Percentiles rank a stretch among this genome's conserved stretches.
Conservation (phyloP, 2,888 invertebrate species). For the Drosophila ustulata region DNA sequence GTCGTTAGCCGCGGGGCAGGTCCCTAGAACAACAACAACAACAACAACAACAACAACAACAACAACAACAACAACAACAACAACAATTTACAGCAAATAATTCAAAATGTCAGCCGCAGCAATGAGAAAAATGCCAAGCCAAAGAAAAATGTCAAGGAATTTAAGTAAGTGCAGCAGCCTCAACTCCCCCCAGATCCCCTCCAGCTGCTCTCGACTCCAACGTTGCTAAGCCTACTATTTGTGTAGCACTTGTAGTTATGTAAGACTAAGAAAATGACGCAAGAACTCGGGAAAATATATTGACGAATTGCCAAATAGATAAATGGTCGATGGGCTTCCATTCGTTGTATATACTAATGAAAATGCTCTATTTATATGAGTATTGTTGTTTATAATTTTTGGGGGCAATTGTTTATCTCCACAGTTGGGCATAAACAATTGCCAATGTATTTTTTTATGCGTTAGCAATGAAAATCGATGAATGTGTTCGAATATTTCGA, state of each 20-base stretch:
- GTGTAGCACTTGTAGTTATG: constrained; percentile 5
- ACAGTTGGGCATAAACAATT: constrained; percentile 45
- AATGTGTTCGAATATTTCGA: constrained; percentile 48
- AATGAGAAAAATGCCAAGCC: constrained; percentile 53
- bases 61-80: constrained; percentile 20
- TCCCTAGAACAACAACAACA: constrained; percentile 9
- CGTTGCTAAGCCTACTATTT: constrained; percentile 8
- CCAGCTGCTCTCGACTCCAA: neutral
- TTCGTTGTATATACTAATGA: neutral
- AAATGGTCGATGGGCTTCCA: neutral
- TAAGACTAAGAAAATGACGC: constrained; percentile 26
- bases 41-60: constrained; percentile 8
- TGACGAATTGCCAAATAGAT: constrained; percentile 34
- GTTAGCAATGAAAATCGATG: constrained; percentile 68
- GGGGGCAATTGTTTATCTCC: constrained; percentile 49
- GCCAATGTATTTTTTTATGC: constrained; percentile 63
- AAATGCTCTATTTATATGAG: constrained; percentile 1
- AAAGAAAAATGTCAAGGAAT: constrained; percentile 65
- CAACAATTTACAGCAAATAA: constrained; percentile 67
- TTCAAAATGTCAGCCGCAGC: constrained; percentile 77
- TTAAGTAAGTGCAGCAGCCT: constrained; percentile 39
- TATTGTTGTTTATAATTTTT: constrained; percentile 46
- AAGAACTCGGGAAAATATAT: constrained; percentile 20
- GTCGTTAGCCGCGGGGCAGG: constrained; percentile 54
- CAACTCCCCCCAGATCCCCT: neutral